Base-by-base conservation (phyloP, 1,140 invertebrate genomes). In the Palaemon carinicauda region DNA sequence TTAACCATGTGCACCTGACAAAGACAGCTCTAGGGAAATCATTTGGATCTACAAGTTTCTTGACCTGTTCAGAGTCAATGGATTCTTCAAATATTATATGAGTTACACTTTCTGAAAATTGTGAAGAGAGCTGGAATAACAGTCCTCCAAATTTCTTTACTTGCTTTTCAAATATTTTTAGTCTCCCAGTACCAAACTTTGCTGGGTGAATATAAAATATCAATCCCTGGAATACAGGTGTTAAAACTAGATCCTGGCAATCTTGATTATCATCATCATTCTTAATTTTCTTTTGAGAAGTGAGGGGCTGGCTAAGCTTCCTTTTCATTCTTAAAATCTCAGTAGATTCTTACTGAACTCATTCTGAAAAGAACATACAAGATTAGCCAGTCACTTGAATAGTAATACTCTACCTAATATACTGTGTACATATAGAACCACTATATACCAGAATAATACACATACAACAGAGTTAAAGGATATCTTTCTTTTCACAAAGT, bases 1-100 rank as follows among this genome's bases (percentile, higher is more conserved):
- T 60, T 17, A 88, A 74, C 87, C 87, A 88, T 7, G 87, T 71
- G 56, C 87, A 84, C 53, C 41, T 85, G 12, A 85, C 65, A 74
- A 85, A 65, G 27, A 41, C 7, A n/a, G 82, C 21, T 1, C 69
- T 75, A 21, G 31, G 19, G 21, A 74, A 51, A 24, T 21, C 12
- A 14, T 71, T 27, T 31, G 41, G 31, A 65, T 83, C 82, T 51
- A 88, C 10, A 14, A 88, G 24, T 27, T 56, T 53, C 50, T 88
- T 52, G 15, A 84, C 10, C 15, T 75, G 80, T 24, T 80, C 77
- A 33, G n/a, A 24, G 51, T 85, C 81, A 41, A 88, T 29, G 54
- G 87, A 79, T 31, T 88, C 87, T 75, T 88, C 87, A 71, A 88
- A 83, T 50, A 88, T 74, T 1, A 85, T 53, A 85, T 88, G 78